Conservation (phyloP, 2,888 invertebrate species). For the Tetranychus truncatus region DNA sequence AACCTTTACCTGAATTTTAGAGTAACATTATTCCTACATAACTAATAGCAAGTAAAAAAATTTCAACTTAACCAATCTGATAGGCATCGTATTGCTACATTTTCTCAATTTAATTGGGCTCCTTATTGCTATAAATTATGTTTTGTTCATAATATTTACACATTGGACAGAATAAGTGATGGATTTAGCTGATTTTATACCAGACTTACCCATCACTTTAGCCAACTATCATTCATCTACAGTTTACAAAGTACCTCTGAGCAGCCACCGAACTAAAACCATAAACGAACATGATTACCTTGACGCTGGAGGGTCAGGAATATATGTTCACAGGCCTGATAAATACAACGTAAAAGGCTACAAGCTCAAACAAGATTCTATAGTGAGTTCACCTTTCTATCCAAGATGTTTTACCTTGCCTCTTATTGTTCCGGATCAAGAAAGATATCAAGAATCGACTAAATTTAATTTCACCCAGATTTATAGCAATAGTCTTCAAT, state of each 20-base stretch:
- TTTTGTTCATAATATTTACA: background rate
- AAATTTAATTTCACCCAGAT: background rate
- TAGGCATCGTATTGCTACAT: background rate
- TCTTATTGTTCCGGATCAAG: background rate
- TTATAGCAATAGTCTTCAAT: background rate
- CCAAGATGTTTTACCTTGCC: background rate
- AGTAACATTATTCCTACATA: too few relatives aligned
- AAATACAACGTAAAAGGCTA: background rate
- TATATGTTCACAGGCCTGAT: background rate
- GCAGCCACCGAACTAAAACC: background rate
- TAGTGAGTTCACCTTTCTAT: background rate
- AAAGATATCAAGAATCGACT: background rate
- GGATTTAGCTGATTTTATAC: background rate
- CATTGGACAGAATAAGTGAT: background rate
- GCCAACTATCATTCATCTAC: background rate
- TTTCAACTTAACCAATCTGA: background rate
- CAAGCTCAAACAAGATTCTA: background rate
- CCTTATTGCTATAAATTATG: background rate
- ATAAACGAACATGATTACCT: background rate
- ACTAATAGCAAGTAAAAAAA: too few relatives aligned
- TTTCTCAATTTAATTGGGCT: background rate
- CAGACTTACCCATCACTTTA: background rate
- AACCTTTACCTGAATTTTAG: background rate
- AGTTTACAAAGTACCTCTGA: background rate
- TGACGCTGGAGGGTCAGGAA: background rate